A percentile compares a stretch with the other conserved stretches of the same genome.
Conservation (phyloP, 2,797 vertebrate genomes). For the Paramormyrops hopkinsi region DNA sequence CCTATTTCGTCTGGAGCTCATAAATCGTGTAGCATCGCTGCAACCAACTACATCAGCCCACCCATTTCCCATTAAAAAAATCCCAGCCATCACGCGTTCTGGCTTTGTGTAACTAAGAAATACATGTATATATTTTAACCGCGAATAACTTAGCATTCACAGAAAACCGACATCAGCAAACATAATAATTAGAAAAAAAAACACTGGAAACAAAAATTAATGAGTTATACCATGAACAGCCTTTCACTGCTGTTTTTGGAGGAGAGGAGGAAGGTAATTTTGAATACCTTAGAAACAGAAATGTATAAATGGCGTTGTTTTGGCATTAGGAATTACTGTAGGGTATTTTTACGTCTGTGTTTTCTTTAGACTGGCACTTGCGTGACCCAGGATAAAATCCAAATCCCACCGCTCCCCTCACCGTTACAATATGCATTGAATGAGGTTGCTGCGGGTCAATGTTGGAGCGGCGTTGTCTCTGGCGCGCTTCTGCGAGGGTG, state of each 20-base stretch:
- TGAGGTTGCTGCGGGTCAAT: slow-evolving; percentile 64
- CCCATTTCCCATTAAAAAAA: slow-evolving; percentile 16
- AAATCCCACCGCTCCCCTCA: neutral
- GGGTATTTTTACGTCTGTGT: neutral
- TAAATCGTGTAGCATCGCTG: slow-evolving; percentile 56
- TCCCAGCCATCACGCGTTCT: neutral
- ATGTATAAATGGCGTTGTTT: slow-evolving; percentile 10
- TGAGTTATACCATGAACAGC: neutral
- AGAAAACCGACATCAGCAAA: neutral
- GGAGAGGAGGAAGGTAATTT: neutral
- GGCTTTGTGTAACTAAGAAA: slow-evolving; percentile 16
- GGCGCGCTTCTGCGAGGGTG: slow-evolving; percentile 60
- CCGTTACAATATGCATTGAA: neutral
- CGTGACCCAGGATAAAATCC: slow-evolving; percentile 14
- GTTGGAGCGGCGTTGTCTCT: slow-evolving; percentile 48
- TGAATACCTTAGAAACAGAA: neutral
- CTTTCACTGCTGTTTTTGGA: neutral
- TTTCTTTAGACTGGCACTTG: neutral
- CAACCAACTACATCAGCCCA: slow-evolving; percentile 35
- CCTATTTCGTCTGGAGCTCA: slow-evolving; percentile 60
- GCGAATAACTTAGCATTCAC: neutral
- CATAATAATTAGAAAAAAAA: neutral
- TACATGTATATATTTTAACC: neutral
- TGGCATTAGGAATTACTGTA: neutral
- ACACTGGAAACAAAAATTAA: neutral